These are phyloP conservation scores for Notamacropus eugenii DNA, from an alignment of 2,797 vertebrate genomes.

Conservation along the genomic window DNA sequence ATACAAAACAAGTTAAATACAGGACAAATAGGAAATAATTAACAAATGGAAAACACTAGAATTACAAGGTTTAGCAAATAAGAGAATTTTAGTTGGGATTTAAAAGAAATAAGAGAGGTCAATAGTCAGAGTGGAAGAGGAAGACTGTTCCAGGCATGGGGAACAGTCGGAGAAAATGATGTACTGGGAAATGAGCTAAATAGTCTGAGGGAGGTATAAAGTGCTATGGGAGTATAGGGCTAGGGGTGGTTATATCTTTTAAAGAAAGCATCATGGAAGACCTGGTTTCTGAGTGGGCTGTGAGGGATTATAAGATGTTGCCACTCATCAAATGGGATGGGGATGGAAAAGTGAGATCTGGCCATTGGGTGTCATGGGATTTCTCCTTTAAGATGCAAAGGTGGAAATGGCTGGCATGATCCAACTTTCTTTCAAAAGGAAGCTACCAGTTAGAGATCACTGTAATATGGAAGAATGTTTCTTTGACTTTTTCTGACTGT, in stretches of 20 bases:
- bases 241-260: background rate
- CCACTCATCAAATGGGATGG: background rate
- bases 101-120: background rate
- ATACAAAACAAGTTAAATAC: background rate
- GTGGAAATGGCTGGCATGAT: background rate
- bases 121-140: background rate
- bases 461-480: background rate
- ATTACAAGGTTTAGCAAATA: background rate
- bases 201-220: background rate
- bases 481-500: background rate
- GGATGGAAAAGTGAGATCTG: background rate
- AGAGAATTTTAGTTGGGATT: background rate
- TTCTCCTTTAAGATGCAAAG: background rate
- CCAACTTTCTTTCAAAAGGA: background rate
- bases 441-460: background rate
- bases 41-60: background rate
- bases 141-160: background rate
- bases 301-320: background rate
- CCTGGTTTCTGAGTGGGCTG: background rate
- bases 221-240: background rate
- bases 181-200: background rate
- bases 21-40: background rate
- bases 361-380: background rate
- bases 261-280: background rate
- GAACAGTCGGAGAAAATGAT: background rate